Evolutionary conservation across 2,113 vertebrate genomes (phyloP), one percentile per base, ranked within the genome.

Genomic region (Nycticorax nycticorax): DNA sequence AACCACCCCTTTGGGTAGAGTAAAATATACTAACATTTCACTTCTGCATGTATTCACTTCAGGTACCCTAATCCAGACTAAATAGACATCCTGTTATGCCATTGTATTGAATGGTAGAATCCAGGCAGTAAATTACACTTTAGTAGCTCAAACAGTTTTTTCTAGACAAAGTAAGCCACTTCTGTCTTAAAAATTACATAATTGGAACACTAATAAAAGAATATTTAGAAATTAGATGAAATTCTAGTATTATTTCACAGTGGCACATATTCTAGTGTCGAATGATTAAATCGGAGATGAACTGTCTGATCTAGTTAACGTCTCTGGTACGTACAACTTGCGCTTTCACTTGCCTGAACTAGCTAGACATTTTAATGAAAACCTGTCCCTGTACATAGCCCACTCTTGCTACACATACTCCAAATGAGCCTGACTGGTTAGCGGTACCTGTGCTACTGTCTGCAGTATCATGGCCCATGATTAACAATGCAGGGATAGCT

Each of bases 391-490:
- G 56, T 12, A 19, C 7, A 14, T 8, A 63, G 55, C 33, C 24
- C 24, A 14, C 22, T 55, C 47, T 3, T 2, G 3, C 21, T 41
- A 77, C 6, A 10, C 26, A 7, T 19, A 2, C 30, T 81, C 37
- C 27, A 35, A 4, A 1, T 4, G 17, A 88, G 67, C 67, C 37
- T 8, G 18, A 33, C 24, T 15, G 48, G 39, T 35, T 22, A 62
- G 41, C 1, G n/a, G 60, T 39, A 73, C 43, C 66, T 62, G 3
- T 2, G 19, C 26, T 37, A 10, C 22, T 8, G 26, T 4, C 86
- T 43, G 22, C 63, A 52, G 50, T 8, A 56, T 3, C 52, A 43
- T 0, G 0, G 32, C 27, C 63, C 1, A 2, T 4, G 23, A 45
- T 35, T 66, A 56, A 19, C 20, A 39, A 33, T 0, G 0, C 35